Conservation (phyloP, 2,797 vertebrate species). For the Chiroxiphia lanceolata region DNA sequence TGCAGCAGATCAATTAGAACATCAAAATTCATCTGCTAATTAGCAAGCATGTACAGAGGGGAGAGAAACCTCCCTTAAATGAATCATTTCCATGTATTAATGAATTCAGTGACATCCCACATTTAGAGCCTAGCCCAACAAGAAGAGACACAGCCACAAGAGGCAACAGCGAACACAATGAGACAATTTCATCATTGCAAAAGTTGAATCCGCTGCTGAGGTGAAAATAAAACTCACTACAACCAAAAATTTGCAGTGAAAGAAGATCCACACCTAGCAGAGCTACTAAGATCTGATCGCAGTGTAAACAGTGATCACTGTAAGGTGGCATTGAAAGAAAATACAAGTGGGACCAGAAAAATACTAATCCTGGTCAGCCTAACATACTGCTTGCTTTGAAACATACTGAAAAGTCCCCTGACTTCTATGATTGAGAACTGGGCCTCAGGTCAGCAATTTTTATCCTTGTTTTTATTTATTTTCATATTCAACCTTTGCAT, state of each 20-base stretch:
- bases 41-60: conserved; percentile 49
- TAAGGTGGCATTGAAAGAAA: background rate
- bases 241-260: background rate
- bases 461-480: conserved; percentile 40
- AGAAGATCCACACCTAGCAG: background rate
- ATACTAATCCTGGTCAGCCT: background rate
- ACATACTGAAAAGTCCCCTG: background rate
- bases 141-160: background rate
- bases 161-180: fast-evolving
- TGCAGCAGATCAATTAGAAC: conserved; percentile 70
- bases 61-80: conserved; percentile 43
- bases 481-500: background rate
- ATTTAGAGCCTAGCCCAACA: background rate
- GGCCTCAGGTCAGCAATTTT: conserved; percentile 1
- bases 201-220: background rate
- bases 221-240: background rate
- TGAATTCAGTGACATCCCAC: background rate
- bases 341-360: background rate
- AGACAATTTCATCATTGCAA: background rate
- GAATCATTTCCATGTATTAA: conserved; percentile 49
- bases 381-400: background rate
- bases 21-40: conserved; percentile 74
- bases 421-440: background rate
- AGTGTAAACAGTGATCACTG: background rate
- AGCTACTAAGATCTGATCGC: background rate